Percentiles rank a stretch among this genome's conserved stretches.
These are phyloP conservation scores for Morus bassanus DNA, from an alignment of 2,797 vertebrate species.

Conservation along the genomic window DNA sequence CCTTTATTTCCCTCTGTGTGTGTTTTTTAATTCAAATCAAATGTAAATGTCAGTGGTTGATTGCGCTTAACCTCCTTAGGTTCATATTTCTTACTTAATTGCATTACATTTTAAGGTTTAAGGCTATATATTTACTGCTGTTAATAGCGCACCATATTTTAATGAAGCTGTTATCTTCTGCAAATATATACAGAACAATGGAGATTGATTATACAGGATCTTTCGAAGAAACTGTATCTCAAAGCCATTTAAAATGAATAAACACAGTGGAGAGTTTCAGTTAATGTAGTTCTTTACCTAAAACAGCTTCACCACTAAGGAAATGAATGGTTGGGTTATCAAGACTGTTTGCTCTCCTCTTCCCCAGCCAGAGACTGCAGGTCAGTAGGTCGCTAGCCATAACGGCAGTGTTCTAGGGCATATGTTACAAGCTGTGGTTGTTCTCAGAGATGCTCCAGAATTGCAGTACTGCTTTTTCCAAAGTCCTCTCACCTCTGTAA, in stretches of 20 bases:
- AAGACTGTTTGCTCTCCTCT: background rate
- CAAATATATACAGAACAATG: conserved; percentile 28
- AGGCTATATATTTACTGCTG: conserved; percentile 16
- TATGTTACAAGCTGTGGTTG: background rate
- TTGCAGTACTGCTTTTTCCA: background rate
- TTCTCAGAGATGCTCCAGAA: background rate
- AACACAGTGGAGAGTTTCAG: background rate
- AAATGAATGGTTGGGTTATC: background rate
- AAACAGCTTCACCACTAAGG: background rate
- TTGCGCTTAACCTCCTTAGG: conserved; percentile 46
- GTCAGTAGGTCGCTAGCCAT: background rate
- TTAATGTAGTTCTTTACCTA: background rate
- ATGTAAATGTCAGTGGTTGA: conserved; percentile 54
- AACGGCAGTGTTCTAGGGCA: background rate
- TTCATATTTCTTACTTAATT: conserved; percentile 64
- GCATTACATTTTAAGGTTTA: conserved; percentile 38
- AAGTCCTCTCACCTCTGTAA: background rate
- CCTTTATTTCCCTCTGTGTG: conserved; percentile 53
- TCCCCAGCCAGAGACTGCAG: background rate
- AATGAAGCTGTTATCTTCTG: conserved; percentile 50
- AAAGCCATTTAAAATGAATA: conserved; percentile 11
- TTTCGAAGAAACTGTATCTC: background rate
- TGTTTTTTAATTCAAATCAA: conserved; percentile 63
- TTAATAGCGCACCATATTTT: conserved; percentile 26
- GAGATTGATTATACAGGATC: conserved; percentile 5